Evolutionary conservation across 2,113 vertebrate genomes (phyloP), one percentile per base, ranked within the genome.

Genomic region (Dissostichus mawsoni): DNA sequence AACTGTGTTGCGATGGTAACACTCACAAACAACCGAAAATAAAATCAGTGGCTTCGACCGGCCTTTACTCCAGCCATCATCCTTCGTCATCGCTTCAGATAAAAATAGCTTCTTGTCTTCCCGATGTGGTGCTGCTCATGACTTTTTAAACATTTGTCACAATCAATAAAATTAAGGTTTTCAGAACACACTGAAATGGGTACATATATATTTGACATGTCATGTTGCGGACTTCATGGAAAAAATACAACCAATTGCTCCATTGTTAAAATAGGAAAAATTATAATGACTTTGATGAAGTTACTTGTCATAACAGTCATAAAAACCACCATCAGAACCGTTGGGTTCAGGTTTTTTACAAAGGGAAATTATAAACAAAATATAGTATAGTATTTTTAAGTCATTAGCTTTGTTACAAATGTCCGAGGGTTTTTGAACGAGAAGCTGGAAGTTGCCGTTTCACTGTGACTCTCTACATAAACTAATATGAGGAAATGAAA

Each of bases 1-100:
- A 87, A 73, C 75, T 69, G 51, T 12, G 92, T 94, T 88, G 36
- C 85, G 70, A 85, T 66, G 89, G 92, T 66, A 75, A 93, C 65
- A 3, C 2, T 20, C n/a, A 0, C 79, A 92, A 93, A 94, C 82
- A 80, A 48, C 17, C 11, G 41, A 83, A 92, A 93, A 92, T 80
- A 90, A 50, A 82, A 53, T 63, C 57, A 61, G 48, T 9, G 11
- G 51, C 51, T 85, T 89, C n/a, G 62, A n/a, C 3, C 11, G 56
- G 4, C 67, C 25, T 14, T 78, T 62, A 53, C 36, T 69, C 25
- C 57, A 62, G 59, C 84, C 71, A 78, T 47, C 80, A 33, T 64
- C 47, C 1, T 11, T 69, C 74, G 13, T 69, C 74, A 45, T 33
- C 9, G 12, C 80, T 77, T 69, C 4, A 11, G 62, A 77, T 79